Base-by-base conservation (phyloP, 1,140 invertebrate species). In the Drosophila sulfurigaster region DNA sequence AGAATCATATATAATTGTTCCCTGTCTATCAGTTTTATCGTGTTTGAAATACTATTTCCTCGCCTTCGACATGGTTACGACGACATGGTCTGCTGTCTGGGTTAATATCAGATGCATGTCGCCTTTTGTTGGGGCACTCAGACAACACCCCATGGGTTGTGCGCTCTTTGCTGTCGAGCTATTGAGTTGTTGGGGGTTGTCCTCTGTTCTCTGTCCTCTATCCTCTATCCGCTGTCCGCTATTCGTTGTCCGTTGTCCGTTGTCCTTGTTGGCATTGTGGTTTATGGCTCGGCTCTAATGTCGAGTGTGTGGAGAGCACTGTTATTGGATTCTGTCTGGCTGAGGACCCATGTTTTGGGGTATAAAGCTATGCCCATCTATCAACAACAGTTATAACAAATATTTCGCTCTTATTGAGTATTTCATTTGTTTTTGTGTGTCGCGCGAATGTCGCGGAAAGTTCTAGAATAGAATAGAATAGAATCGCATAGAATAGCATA, bases 141-240 rank as follows among this genome's bases (percentile, higher is more conserved):
- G 82, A 86, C 82, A 86, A 86, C 70, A 56, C 64, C 58, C 69
- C 43, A 16, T 67, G 48, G 46, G 51, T 75, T 85, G 54, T 58
- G 64, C 46, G 46, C 32, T 60, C 60, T 25, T 54, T 52, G 20
- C 49, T 59, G 6, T 16, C 6, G n/a, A 28, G 30, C 30, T 38
- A 8, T 38, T 10, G 35, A 10, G 6, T 38, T 72, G 48, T 57
- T 41, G 66, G 51, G 75, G 75, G 78, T 85, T 81, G 81, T 77
- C 30, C 41, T 63, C 20, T 20, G 20, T 20, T 0, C 20, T 20
- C 20, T 20, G 0, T 20, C 20, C 20, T 20, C 20, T 25, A 25
- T 16, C 16, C 1, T 1, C 16, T 16, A 0, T 25, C 20, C 20
- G 20, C 20, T 25, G 20, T 25, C 20, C 20, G 20, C 20, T 25